These are phyloP conservation scores for Zapornia atra DNA, from an alignment of 2,113 vertebrate genomes.

Conservation along the genomic window DNA sequence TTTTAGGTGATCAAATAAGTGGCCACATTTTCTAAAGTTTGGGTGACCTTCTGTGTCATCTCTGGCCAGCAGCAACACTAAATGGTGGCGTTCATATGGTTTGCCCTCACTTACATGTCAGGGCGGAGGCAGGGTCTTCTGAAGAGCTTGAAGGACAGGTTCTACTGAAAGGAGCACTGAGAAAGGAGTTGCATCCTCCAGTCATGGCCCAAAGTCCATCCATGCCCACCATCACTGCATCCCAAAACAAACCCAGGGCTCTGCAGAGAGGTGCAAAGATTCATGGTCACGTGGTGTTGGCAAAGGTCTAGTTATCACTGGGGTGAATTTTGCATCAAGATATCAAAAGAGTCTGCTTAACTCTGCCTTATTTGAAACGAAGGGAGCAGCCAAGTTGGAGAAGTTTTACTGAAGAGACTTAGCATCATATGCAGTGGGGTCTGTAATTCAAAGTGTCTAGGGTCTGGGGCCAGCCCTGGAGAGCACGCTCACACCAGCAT, in stretches of 20 bases:
- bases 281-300: accelerated
- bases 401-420: neutral
- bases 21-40: neutral
- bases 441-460: neutral
- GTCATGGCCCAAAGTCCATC: neutral
- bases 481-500: neutral
- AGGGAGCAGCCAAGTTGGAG: accelerated
- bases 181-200: neutral
- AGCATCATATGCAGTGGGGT: accelerated
- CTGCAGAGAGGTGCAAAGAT: neutral
- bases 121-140: neutral
- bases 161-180: neutral
- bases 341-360: neutral
- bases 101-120: neutral
- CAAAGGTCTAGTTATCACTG: neutral
- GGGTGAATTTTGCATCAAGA: neutral
- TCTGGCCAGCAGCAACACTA: neutral
- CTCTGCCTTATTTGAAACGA: neutral
- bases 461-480: neutral
- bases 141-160: neutral
- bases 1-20: neutral
- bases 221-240: neutral
- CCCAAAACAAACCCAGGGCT: neutral
- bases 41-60: neutral
- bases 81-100: accelerated